A percentile compares a stretch with the other conserved stretches of the same genome.
Evolutionary conservation across 2,888 invertebrate genomes (phyloP).

Genomic region (Conchocele bisecta): DNA sequence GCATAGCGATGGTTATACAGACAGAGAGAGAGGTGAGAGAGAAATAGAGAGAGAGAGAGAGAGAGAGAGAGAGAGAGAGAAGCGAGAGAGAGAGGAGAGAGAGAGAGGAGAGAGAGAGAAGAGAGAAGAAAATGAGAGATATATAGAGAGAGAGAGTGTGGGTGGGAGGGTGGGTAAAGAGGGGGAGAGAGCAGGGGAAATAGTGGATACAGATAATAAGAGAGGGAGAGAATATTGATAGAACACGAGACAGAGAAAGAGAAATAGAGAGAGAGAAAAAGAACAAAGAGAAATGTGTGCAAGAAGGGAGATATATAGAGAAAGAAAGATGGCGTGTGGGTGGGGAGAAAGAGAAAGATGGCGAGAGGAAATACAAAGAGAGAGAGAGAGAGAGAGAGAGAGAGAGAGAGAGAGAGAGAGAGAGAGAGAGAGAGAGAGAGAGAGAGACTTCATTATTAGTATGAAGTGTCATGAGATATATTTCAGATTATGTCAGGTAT

Average conservation of each 20-base stretch:
- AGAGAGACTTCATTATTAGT: too few species aligned
- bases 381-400: too few species aligned
- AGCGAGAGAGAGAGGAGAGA: not conserved
- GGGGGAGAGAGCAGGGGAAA: not conserved
- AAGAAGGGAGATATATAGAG: not conserved
- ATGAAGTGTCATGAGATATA: too few species aligned
- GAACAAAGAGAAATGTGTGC: not conserved
- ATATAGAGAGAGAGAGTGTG: not conserved
- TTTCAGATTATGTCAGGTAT: too few species aligned
- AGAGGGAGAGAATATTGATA: not conserved
- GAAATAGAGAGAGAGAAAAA: too few species aligned
- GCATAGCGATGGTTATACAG: too few species aligned
- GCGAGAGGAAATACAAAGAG: not conserved
- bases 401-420: too few species aligned
- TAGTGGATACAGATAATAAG: not conserved
- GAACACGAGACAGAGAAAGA: not conserved
- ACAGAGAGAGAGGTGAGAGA: not conserved
- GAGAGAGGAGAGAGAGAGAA: not conserved
- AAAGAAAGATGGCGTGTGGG: not conserved
- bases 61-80: not conserved
- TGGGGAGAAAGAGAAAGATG: not conserved
- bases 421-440: too few species aligned
- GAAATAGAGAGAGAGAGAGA: too few species aligned
- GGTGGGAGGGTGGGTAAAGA: not conserved
- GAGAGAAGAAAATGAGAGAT: not conserved